These are phyloP conservation scores for Lagothrix lagotricha DNA, from an alignment of 2,797 vertebrate species.

Conservation along the genomic window DNA sequence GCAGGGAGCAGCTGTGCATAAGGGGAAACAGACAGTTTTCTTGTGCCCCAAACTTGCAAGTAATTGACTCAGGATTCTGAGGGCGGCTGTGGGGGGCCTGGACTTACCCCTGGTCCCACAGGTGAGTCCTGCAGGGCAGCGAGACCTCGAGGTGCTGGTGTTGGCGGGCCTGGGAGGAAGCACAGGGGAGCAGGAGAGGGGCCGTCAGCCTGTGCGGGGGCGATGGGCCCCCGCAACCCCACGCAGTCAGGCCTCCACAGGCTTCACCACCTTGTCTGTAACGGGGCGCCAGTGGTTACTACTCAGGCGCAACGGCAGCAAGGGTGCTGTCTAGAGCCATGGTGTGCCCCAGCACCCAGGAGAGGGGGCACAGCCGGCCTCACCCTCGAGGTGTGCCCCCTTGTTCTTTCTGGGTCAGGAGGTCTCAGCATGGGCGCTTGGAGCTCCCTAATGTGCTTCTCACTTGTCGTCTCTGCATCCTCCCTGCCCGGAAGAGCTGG, in stretches of 20 bases:
- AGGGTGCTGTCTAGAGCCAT: not conserved
- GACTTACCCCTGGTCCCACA: constrained; percentile 91
- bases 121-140: constrained; percentile 84
- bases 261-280: accelerated
- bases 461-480: constrained; percentile 51
- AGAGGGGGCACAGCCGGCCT: not conserved
- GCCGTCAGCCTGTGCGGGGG: not conserved
- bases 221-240: accelerated
- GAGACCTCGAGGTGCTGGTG: accelerated
- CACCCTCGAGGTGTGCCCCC: not conserved
- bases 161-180: constrained; percentile 42
- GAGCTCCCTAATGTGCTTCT: constrained; percentile 3
- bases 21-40: not conserved
- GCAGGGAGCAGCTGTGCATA: accelerated
- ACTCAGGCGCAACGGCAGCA: accelerated
- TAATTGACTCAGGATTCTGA: accelerated
- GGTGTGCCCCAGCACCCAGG: not conserved
- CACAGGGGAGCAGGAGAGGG: not conserved
- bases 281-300: accelerated
- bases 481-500: not conserved
- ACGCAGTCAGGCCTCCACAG: accelerated
- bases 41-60: not conserved
- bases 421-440: constrained; percentile 51
- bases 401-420: constrained; percentile 60
- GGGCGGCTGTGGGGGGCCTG: accelerated